Base-by-base conservation (phyloP, 2,113 vertebrate species). In the Melospiza georgiana region DNA sequence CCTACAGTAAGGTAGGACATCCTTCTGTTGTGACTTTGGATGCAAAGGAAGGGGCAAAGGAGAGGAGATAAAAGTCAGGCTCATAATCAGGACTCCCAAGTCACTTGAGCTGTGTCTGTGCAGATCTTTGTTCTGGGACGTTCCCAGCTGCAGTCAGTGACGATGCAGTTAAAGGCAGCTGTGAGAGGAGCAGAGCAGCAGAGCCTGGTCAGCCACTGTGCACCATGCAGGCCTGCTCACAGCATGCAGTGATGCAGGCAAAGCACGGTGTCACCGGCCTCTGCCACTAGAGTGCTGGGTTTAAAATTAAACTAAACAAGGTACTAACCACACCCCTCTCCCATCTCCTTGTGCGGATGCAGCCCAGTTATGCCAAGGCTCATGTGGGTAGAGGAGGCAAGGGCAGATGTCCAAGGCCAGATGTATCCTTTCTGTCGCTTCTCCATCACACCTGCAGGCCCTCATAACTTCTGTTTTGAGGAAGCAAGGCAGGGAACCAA, bases 1-100 rank as follows among this genome's bases (percentile, higher is more conserved):
- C 99, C 52, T 99, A 99, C 81, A 99, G 97, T 96, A 99, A 99
- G 99, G 99, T 99, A 87, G 44, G 93, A 31, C 33, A 79, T 23
- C 5, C 5, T 27, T 6, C 30, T 28, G 3, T 15, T 51, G 25
- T 63, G 67, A 74, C 27, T 78, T 63, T 41, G 54, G 31, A 24
- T 83, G 18, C 20, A 61, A 76, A 84, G 30, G 24, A 75, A 71
- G 35, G 7, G 6, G 8, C 16, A 9, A 4, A 23, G 39, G 69
- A 89, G 31, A 54, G 22, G 9, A 90, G 22, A 33, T 35, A 51
- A 82, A 84, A 74, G 19, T n/a, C 35, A 33, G 6, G 41, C 35
- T 78, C 1, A 1, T 66, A 73, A 65, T 31, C 13, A 12, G 31
- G 77, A 61, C 10, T 80, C 25, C 13, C 43, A 61, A 46, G 28